A percentile compares a stretch with the other conserved stretches of the same genome.
Conservation (phyloP, 2,888 invertebrate genomes). For the Mythimna impura region DNA sequence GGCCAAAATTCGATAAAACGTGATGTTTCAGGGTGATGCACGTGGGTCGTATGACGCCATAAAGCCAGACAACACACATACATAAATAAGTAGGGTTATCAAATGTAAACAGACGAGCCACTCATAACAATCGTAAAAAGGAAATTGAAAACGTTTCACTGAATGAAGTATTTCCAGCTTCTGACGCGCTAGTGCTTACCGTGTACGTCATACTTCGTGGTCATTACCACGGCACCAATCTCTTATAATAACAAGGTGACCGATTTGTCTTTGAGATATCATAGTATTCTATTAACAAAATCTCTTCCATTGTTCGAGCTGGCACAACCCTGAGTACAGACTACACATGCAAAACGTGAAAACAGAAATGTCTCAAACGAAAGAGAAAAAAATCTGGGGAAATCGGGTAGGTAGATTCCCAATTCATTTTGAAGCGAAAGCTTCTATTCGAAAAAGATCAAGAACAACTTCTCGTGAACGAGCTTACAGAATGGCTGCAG, state of each 20-base stretch:
- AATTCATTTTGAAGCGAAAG: background rate
- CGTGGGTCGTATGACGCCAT: conserved; percentile 78
- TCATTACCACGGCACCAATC: conserved; percentile 6
- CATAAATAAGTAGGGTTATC: conserved; percentile 73
- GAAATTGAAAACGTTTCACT: conserved; percentile 54
- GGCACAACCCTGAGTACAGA: conserved; percentile 20
- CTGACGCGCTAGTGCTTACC: conserved; percentile 27
- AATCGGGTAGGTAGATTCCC: background rate
- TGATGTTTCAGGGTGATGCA: conserved; percentile 79
- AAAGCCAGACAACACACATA: conserved; percentile 72
- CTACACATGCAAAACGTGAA: conserved; percentile 9
- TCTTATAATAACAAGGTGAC: conserved; percentile 49
- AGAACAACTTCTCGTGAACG: background rate
- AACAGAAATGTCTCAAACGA: conserved; percentile 1
- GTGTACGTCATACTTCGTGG: conserved; percentile 30
- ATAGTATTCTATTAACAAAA: conserved; percentile 3
- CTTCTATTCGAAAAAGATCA: background rate
- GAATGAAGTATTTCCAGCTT: conserved; percentile 47
- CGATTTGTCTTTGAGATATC: conserved; percentile 39
- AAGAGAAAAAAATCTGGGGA: background rate
- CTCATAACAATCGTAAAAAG: conserved; percentile 54
- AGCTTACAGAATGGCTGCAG: background rate
- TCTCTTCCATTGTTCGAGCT: background rate
- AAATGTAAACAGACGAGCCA: conserved; percentile 66
- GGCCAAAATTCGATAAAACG: conserved; percentile 85